Conservation (phyloP, 1,140 invertebrate species). For the Procambarus clarkii region DNA sequence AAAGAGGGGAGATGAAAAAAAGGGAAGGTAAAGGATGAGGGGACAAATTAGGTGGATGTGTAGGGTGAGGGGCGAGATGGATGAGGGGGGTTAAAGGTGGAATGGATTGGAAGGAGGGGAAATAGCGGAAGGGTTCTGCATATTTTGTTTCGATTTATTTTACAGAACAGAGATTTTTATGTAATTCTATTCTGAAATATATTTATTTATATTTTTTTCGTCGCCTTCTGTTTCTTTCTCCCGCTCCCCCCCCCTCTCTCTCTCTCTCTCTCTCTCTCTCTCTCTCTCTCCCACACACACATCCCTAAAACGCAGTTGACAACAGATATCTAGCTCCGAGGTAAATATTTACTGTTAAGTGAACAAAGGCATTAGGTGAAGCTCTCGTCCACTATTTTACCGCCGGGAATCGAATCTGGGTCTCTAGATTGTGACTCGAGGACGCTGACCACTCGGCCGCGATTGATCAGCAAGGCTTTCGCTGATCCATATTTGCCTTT, state of each 20-base stretch:
- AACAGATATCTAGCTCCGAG: no score
- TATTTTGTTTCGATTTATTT: slow-evolving; percentile 32
- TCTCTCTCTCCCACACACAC: background rate
- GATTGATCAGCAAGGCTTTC: no score
- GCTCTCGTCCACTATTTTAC: no score
- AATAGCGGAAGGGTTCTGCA: background rate
- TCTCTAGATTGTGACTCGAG: no score
- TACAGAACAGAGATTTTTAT: background rate
- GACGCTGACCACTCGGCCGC: no score
- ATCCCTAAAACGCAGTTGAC: no score
- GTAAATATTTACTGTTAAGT: no score
- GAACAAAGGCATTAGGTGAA: no score
- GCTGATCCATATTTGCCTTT: no score
- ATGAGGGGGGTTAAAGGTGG: background rate
- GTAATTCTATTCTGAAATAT: background rate
- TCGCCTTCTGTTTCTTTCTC: slow-evolving; percentile 23
- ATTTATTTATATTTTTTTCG: background rate
- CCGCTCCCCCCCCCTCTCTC: background rate
- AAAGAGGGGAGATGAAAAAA: background rate
- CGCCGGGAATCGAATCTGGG: no score
- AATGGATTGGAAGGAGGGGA: background rate
- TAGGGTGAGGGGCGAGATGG: background rate
- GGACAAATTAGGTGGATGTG: background rate
- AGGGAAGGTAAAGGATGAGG: background rate
- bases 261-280: background rate